Base-by-base conservation (phyloP, 2,888 invertebrate species). In the Melanostoma scalare region DNA sequence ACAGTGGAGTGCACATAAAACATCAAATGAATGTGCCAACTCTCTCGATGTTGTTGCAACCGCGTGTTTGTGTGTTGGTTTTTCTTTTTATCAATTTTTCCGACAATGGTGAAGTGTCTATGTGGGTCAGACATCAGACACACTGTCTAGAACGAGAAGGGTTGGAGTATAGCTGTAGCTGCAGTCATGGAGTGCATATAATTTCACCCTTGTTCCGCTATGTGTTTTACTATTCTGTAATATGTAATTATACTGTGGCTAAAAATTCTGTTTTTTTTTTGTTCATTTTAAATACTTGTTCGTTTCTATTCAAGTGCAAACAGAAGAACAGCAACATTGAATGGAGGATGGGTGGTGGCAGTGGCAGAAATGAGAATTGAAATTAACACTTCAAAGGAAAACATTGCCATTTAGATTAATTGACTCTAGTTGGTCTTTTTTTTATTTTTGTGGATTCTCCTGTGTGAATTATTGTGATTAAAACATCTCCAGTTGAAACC, bases 51-150 rank as follows among this genome's bases (percentile, higher is more conserved):
- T 20, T 20, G 20, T 20, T 20, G 20, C 52, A 36, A 61, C 42
- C 35, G 36, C 40, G 2, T 48, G 6, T 35, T 52, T 35, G 3
- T 56, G 53, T 56, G 38, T 65, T 40, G 35, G 35, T 56, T 40
- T 40, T 20, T 30, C 33, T 0, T 55, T 65, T 71, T 53, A 6
- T 5, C 50, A 42, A 52, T 55, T 71, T 58, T 68, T 33, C 46
- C 9, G 38, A 53, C 53, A 53, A 73, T 60, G 50, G 69, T 74
- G 74, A 69, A 58, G 65, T 63, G 53, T 67, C 65, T 52, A 84
- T 84, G 67, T 84, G 71, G 84, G 84, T 84, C 84, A 84, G 84
- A 79, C 69, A 67, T 75, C 84, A 84, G 84, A 84, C 79, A 71
- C 20, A 79, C 55, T 79, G 84, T 84, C 84, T 84, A 69, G 74